phyloP scores from a whole-genome alignment of 2,888 invertebrate species.

The Rhogogaster chlorosoma region DNA sequence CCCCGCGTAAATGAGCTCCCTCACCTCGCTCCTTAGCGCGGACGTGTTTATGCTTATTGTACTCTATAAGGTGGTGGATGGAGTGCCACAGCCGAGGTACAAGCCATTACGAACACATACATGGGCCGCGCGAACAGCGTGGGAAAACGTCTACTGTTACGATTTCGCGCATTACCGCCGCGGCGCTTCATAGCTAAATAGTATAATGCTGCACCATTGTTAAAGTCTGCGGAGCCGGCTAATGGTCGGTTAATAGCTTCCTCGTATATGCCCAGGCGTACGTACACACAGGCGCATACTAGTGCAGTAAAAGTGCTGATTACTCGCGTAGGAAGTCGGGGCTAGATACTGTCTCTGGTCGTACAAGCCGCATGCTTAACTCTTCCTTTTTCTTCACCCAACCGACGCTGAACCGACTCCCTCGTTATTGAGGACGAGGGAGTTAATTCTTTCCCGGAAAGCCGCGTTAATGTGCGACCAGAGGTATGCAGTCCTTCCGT shows the following conservation, averaged over 20 bases:
- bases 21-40: background rate
- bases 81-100: background rate
- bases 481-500: too few species aligned
- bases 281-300: background rate
- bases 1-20: background rate
- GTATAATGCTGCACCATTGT: constrained; percentile 25
- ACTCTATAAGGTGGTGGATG: background rate
- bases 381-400: background rate
- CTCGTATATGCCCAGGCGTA: background rate
- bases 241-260: constrained; percentile 46
- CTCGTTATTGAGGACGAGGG: background rate
- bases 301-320: constrained; percentile 46
- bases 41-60: background rate
- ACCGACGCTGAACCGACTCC: background rate
- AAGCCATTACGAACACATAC: background rate
- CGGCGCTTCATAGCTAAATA: background rate
- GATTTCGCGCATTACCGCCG: constrained; percentile 42
- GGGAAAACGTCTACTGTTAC: constrained; percentile 37
- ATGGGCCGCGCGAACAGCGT: background rate
- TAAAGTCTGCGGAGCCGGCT: constrained; percentile 14
- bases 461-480: background rate
- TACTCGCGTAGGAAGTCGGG: constrained; percentile 38
- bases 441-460: constrained; percentile 42
- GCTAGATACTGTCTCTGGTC: constrained; percentile 33
- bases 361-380: background rate